Percentiles rank a stretch among this genome's conserved stretches.
Evolutionary conservation across 2,888 invertebrate species (phyloP).

Genomic region (Lordiphosa fenestrarum): DNA sequence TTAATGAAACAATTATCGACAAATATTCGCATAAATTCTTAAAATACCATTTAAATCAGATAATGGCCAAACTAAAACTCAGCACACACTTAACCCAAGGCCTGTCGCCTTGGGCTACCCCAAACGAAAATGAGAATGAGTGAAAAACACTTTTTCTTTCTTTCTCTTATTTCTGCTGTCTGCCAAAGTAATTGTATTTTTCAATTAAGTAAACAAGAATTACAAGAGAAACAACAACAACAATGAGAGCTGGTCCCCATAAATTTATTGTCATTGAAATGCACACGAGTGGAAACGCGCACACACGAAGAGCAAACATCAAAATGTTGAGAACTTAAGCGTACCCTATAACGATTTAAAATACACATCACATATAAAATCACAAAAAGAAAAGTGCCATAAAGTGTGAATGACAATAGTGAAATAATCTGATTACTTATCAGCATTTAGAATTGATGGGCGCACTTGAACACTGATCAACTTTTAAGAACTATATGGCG

Average conservation of each 20-base stretch:
- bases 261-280: constrained; percentile 45
- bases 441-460: too few relatives aligned
- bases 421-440: too few relatives aligned
- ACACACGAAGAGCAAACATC: not conserved
- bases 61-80: constrained; percentile 1
- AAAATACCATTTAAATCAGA: not conserved
- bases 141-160: constrained; percentile 18
- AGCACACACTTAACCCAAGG: constrained; percentile 6
- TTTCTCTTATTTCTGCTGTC: constrained; percentile 8
- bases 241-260: constrained; percentile 21
- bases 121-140: too few relatives aligned
- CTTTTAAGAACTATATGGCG: too few relatives aligned
- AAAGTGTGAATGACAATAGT: too few relatives aligned
- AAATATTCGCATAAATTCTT: constrained; percentile 4
- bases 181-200: constrained; percentile 40
- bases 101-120: not conserved
- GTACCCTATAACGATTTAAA: constrained; percentile 6
- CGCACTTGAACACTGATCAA: too few relatives aligned
- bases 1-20: constrained; percentile 3
- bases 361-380: too few relatives aligned
- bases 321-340: not conserved
- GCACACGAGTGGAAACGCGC: constrained; percentile 26
- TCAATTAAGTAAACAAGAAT: constrained; percentile 43
- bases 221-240: constrained; percentile 26
- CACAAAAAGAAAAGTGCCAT: too few relatives aligned